Evolutionary conservation across 2,113 vertebrate genomes (phyloP).

Genomic region (Prinia subflava): DNA sequence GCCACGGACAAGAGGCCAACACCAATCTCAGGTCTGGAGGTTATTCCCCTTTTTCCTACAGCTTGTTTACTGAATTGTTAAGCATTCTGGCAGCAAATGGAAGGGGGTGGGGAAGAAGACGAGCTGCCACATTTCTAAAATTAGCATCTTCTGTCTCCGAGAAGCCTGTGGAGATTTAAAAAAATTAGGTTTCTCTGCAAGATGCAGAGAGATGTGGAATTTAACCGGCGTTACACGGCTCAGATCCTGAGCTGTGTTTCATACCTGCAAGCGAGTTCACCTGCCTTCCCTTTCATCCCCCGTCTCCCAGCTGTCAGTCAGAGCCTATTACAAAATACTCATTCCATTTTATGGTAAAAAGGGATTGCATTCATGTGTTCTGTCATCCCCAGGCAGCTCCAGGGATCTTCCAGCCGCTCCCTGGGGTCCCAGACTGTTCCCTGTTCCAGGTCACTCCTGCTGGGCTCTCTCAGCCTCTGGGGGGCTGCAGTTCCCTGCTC

Average conservation of each 20-base stretch:
- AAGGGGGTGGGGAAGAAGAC: conserved; percentile 43
- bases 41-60: not conserved
- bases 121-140: conserved; percentile 67
- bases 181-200: conserved; percentile 54
- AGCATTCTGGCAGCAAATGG: conserved; percentile 51
- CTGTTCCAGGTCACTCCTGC: not conserved
- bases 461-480: not conserved
- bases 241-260: not conserved
- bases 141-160: conserved; percentile 60
- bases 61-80: conserved; percentile 61
- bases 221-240: not conserved
- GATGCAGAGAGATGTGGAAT: conserved; percentile 21
- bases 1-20: not conserved
- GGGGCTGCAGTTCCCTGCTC: not conserved
- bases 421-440: not conserved
- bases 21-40: not conserved
- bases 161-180: conserved; percentile 61
- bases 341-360: not conserved
- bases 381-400: not conserved
- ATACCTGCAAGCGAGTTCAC: not conserved
- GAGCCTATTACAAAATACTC: not conserved
- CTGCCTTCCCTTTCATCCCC: not conserved
- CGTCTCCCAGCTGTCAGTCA: not conserved
- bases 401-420: not conserved
- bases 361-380: not conserved